Percentiles rank a stretch among this genome's conserved stretches.
Evolutionary conservation across 2,113 vertebrate genomes (phyloP).

Genomic region (Rhea americana): DNA sequence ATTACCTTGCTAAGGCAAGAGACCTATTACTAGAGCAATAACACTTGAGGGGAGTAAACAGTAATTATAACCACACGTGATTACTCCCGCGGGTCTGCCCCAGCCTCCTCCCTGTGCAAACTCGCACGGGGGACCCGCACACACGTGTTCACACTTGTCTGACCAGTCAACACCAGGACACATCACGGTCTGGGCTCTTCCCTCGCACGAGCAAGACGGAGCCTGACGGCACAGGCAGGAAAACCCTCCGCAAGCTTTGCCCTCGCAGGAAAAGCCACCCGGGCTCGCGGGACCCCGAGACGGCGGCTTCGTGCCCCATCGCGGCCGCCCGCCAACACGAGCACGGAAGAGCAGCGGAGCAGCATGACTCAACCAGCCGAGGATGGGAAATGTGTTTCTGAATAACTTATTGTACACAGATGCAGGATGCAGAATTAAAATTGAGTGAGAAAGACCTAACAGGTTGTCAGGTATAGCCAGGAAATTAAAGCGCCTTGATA

Average conservation of each 20-base stretch:
- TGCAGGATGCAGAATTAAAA: neutral
- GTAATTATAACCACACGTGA: neutral
- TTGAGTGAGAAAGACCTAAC: neutral
- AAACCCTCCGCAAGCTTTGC: neutral
- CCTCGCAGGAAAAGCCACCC: neutral
- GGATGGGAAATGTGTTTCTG: neutral
- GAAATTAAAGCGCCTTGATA: neutral
- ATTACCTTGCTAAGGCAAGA: neutral
- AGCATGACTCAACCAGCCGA: accelerated
- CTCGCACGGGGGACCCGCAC: too few relatives aligned
- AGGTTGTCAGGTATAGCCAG: neutral
- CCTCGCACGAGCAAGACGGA: too few relatives aligned
- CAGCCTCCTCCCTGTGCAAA: too few relatives aligned
- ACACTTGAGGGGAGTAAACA: neutral
- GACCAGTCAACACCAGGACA: too few relatives aligned
- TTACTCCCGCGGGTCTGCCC: neutral
- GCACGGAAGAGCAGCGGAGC: accelerated
- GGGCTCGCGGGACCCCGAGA: neutral
- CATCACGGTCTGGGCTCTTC: too few relatives aligned
- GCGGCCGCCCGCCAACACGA: accelerated
- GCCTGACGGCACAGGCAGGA: too few relatives aligned
- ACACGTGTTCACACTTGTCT: accelerated
- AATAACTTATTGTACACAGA: neutral
- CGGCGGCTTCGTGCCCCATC: neutral
- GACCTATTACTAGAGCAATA: neutral